Conservation (phyloP, 2,113 vertebrate genomes). For the Apeltes quadracus region DNA sequence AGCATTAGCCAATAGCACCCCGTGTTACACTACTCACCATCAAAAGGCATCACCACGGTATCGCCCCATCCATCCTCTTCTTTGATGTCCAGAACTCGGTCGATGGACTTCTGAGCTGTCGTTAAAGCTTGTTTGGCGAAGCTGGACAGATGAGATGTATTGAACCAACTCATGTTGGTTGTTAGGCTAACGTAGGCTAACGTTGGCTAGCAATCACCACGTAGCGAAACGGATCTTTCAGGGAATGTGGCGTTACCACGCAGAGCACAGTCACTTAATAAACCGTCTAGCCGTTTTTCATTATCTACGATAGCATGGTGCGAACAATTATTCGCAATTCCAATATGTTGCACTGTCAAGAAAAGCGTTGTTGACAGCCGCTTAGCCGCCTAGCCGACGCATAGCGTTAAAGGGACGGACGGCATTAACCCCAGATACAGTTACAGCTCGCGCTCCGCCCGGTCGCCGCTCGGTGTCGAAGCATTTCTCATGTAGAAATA, state of each 20-base stretch:
- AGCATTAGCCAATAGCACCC: neutral
- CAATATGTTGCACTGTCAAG: neutral
- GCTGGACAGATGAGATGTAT: conserved; percentile 95
- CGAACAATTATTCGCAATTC: neutral
- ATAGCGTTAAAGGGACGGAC: conserved; percentile 15
- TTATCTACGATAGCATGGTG: neutral
- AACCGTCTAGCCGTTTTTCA: conserved; percentile 1
- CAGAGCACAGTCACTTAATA: neutral
- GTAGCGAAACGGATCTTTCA: neutral
- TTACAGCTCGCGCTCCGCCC: conserved; percentile 27
- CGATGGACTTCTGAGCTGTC: conserved; percentile 97
- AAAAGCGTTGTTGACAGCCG: conserved; percentile 1
- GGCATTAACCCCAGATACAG: conserved; percentile 14
- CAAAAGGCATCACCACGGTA: conserved; percentile 78
- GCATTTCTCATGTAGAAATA: neutral
- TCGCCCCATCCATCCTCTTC: conserved; percentile 92
- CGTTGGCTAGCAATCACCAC: conserved; percentile 18
- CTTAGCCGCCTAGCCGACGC: conserved; percentile 23
- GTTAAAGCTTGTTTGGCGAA: conserved; percentile 98
- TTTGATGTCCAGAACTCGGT: conserved; percentile 95
- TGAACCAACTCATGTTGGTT: conserved; percentile 94
- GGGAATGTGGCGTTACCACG: neutral
- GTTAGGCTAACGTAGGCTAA: conserved; percentile 15
- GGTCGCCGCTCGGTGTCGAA: conserved; percentile 6
- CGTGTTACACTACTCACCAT: conserved; percentile 77